phyloP scores from a whole-genome alignment of 2,113 vertebrate genomes.

The Astatotilapia flaviijosephi region DNA sequence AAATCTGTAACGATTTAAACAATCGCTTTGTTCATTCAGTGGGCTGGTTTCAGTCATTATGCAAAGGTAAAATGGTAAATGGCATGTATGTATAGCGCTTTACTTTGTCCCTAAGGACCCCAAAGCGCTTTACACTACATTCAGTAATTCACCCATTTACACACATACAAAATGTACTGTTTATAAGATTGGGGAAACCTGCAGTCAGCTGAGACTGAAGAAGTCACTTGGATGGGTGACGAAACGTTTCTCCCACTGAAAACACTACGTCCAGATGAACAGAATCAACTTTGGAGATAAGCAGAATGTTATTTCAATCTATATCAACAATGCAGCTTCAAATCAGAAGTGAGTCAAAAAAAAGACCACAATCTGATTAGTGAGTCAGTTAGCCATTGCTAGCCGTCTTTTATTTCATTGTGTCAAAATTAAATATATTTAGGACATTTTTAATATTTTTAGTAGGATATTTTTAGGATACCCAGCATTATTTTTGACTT shows the following conservation, averaged over 20 bases:
- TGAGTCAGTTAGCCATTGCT: neutral
- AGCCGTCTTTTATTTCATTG: neutral
- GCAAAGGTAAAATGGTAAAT: neutral
- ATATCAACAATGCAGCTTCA: neutral
- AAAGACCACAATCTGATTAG: neutral
- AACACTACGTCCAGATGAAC: neutral
- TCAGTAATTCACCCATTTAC: neutral
- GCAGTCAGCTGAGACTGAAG: neutral
- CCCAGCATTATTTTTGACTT: neutral
- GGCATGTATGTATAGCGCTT: accelerated
- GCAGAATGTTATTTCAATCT: neutral
- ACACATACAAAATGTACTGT: neutral
- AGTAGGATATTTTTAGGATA: neutral
- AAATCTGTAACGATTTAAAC: neutral
- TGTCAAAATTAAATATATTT: neutral
- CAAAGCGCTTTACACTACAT: neutral
- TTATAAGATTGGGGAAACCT: neutral
- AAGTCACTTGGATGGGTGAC: neutral
- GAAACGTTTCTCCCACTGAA: neutral
- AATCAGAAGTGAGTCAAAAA: neutral
- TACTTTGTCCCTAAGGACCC: neutral
- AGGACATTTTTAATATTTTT: neutral
- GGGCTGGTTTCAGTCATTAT: neutral
- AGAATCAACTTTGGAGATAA: neutral
- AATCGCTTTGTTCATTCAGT: neutral